Percentiles rank a stretch among this genome's conserved stretches.
These are phyloP conservation scores for Choristoneura rosaceana DNA, from an alignment of 2,888 invertebrate species.

Conservation along the genomic window DNA sequence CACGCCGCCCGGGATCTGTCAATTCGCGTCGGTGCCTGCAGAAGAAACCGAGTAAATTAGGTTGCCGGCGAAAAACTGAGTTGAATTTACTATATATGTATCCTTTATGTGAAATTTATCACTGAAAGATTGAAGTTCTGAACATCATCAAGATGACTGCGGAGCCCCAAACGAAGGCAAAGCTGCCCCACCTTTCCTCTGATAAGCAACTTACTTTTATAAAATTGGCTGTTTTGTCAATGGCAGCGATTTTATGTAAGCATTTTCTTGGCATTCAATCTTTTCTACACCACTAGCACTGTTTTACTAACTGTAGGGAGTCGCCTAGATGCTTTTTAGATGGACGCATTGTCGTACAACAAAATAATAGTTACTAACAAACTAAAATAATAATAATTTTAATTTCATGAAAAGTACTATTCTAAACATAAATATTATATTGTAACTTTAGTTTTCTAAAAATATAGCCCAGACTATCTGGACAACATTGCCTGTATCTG, in stretches of 20 bases:
- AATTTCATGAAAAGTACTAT: background rate
- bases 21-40: constrained; percentile 55
- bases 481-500: too few species aligned
- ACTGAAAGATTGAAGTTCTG: constrained; percentile 42
- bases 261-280: constrained; percentile 54
- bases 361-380: background rate
- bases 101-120: constrained; percentile 54
- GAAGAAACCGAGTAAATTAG: constrained; percentile 50
- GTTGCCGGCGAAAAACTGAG: constrained; percentile 74
- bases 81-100: constrained; percentile 46
- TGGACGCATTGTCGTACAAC: background rate
- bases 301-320: background rate
- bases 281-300: background rate
- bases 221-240: constrained; percentile 93
- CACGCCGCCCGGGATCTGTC: constrained; percentile 73
- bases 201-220: constrained; percentile 84
- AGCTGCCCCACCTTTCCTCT: constrained; percentile 74
- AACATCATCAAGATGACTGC: constrained; percentile 66
- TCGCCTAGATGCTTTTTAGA: background rate
- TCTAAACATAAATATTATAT: too few species aligned
- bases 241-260: constrained; percentile 97
- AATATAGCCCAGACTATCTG: too few species aligned
- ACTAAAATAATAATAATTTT: background rate
- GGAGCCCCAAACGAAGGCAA: constrained; percentile 70
- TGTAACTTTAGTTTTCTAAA: too few species aligned